phyloP scores from a whole-genome alignment of 23 tunicate genomes.

The Phallusia fumigata region DNA sequence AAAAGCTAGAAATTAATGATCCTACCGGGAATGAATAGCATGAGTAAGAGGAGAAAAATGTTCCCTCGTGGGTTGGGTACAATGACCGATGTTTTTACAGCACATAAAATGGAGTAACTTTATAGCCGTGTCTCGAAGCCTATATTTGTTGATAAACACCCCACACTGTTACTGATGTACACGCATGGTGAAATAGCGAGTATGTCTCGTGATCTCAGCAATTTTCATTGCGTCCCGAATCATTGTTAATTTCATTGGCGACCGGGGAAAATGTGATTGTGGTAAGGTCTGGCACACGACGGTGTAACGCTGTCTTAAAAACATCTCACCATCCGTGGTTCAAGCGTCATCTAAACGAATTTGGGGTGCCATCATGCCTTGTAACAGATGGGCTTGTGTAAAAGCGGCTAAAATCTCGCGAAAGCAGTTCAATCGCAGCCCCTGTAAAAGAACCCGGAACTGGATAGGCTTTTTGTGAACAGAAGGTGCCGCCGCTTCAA shows the following conservation, averaged over 20 bases:
- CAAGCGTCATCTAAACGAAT: not conserved
- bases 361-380: not conserved
- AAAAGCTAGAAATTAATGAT: not conserved
- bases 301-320: not conserved
- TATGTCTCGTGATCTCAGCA: not conserved
- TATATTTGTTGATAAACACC: not conserved
- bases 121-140: constrained; percentile 4
- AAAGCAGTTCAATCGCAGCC: no score
- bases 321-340: not conserved
- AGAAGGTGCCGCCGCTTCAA: constrained; percentile 4
- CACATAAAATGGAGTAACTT: not conserved
- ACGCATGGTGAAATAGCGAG: not conserved
- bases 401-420: no score
- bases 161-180: not conserved
- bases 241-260: not conserved
- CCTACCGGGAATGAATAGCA: not conserved
- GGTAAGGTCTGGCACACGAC: not conserved
- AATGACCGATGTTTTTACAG: not conserved
- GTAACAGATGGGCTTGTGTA: no score
- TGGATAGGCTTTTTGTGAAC: constrained; percentile 1
- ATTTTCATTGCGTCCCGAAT: not conserved
- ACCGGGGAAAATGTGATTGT: not conserved
- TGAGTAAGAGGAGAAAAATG: constrained; percentile 1
- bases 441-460: not conserved
- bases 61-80: not conserved